phyloP scores from a whole-genome alignment of 2,888 invertebrate genomes.

The Macropis europaea region DNA sequence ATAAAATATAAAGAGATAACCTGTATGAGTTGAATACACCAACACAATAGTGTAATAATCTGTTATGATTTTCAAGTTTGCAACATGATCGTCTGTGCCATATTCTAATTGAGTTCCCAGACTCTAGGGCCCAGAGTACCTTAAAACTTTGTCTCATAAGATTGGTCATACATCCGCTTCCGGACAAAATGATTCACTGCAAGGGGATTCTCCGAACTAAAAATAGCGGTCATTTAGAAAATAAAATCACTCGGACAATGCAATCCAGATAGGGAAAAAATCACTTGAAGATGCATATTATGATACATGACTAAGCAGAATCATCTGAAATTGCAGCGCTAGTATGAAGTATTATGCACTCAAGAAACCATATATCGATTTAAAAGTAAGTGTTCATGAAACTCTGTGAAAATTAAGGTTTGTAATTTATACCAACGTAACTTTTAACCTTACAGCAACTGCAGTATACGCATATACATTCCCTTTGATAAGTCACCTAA shows the following conservation, averaged over 20 bases:
- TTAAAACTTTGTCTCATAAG: conserved; percentile 3
- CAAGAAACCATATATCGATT: no score
- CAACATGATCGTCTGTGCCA: conserved; percentile 39
- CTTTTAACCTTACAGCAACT: no score
- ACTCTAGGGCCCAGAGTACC: conserved; percentile 23
- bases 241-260: background rate
- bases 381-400: no score
- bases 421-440: no score
- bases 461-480: no score
- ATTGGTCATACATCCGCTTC: background rate
- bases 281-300: background rate
- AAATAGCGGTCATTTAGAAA: conserved; percentile 2
- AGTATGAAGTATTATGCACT: no score
- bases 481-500: no score
- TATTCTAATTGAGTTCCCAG: conserved; percentile 53
- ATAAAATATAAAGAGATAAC: no score
- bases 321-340: background rate
- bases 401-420: no score
- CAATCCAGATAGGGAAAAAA: background rate
- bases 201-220: conserved; percentile 24
- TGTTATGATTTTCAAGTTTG: conserved; percentile 43
- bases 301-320: background rate
- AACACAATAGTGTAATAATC: conserved; percentile 20
- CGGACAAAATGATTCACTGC: conserved; percentile 9
- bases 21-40: conserved; percentile 12